A percentile compares a stretch with the other conserved stretches of the same genome.
phyloP scores from a whole-genome alignment of 2,113 vertebrate species.

The Pelvicachromis taeniatus region DNA sequence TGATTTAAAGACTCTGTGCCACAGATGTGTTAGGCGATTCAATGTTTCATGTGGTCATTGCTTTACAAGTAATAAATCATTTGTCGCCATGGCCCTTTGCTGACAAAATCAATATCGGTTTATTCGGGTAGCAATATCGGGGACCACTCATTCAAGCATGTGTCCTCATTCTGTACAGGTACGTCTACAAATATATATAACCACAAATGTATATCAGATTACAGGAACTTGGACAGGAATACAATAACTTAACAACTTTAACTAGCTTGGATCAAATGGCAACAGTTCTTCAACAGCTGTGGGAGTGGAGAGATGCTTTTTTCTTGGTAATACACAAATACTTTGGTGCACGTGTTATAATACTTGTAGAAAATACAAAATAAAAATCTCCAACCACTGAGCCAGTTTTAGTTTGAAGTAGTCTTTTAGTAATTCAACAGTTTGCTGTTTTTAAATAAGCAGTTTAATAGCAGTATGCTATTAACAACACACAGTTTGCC shows the following conservation, averaged over 20 bases:
- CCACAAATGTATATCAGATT: neutral
- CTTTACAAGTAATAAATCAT: slow-evolving; percentile 62
- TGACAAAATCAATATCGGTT: slow-evolving; percentile 66
- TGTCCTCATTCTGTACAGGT: slow-evolving; percentile 6
- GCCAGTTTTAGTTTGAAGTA: fast-evolving
- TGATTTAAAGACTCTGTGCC: slow-evolving; percentile 55
- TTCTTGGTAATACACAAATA: neutral
- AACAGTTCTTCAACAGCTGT: neutral
- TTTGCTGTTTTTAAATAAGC: neutral
- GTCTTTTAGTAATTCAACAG: neutral
- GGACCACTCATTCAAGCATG: slow-evolving; percentile 19
- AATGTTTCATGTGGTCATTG: slow-evolving; percentile 41
- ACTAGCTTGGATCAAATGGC: neutral
- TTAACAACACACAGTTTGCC: neutral
- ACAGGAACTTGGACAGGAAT: neutral
- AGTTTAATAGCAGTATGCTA: neutral
- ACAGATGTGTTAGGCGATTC: slow-evolving; percentile 52
- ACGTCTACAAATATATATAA: neutral
- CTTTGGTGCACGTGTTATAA: neutral
- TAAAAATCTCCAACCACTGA: neutral
- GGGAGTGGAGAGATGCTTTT: neutral
- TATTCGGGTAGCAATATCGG: slow-evolving; percentile 35
- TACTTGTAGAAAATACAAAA: neutral
- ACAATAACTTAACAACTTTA: neutral
- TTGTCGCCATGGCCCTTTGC: slow-evolving; percentile 28